Conservation (phyloP, 2,113 vertebrate species). For the Helogale parvula region DNA sequence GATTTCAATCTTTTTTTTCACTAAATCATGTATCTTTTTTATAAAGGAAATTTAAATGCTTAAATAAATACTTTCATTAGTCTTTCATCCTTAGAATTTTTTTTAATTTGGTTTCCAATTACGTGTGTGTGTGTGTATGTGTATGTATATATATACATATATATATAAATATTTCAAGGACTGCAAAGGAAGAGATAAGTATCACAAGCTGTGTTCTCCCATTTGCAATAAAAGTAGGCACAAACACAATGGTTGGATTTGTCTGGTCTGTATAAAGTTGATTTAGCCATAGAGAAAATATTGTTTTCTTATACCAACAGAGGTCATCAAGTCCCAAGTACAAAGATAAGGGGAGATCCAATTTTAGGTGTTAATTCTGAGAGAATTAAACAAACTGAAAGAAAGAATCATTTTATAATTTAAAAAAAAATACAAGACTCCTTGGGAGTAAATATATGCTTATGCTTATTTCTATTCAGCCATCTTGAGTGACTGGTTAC, state of each 20-base stretch:
- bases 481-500: conserved; percentile 34
- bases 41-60: conserved; percentile 13
- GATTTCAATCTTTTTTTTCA: background rate
- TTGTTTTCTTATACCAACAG: background rate
- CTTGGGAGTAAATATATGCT: background rate
- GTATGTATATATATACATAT: no score
- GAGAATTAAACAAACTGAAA: background rate
- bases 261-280: background rate
- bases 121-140: background rate
- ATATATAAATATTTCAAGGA: background rate
- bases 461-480: background rate
- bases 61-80: background rate
- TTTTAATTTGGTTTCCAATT: background rate
- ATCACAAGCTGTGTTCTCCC: background rate
- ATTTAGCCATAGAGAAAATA: background rate
- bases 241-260: background rate
- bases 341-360: background rate
- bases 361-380: background rate
- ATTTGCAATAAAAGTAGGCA: background rate
- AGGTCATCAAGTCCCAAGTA: background rate
- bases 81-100: background rate
- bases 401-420: background rate
- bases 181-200: background rate
- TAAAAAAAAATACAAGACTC: background rate
- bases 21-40: background rate